These are phyloP conservation scores for Glomeris maerens DNA, from an alignment of 1,140 invertebrate species.

Conservation along the genomic window DNA sequence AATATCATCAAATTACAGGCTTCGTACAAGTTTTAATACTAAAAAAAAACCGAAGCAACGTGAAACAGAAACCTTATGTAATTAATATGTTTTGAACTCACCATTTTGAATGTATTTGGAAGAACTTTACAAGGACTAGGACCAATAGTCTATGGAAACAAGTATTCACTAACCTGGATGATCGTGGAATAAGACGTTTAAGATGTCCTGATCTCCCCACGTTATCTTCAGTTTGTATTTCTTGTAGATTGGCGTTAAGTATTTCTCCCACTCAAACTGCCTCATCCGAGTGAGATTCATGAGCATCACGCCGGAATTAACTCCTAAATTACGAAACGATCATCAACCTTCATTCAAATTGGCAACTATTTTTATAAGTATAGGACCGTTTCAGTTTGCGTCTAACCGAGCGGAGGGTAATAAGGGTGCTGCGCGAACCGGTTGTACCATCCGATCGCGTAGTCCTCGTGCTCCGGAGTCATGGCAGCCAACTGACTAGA, in stretches of 20 bases:
- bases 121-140: no score
- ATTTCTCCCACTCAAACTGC: conserved; percentile 63
- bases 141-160: no score
- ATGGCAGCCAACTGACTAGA: conserved; percentile 70
- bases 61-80: no score
- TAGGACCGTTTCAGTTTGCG: background rate
- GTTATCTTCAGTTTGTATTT: conserved; percentile 75
- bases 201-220: conserved; percentile 96
- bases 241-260: conserved; percentile 67
- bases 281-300: conserved; percentile 91
- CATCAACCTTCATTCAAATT: background rate
- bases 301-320: conserved; percentile 92
- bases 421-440: conserved; percentile 88
- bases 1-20: no score
- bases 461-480: conserved; percentile 77
- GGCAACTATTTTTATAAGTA: conserved; percentile 4
- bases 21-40: no score
- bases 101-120: no score
- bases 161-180: conserved; percentile 61
- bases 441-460: conserved; percentile 87
- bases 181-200: conserved; percentile 88
- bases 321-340: conserved; percentile 37
- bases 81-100: no score
- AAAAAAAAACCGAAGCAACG: no score
- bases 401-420: conserved; percentile 66